These are phyloP conservation scores for Uropsilus gracilis DNA, from an alignment of 2,113 vertebrate species.

Conservation along the genomic window DNA sequence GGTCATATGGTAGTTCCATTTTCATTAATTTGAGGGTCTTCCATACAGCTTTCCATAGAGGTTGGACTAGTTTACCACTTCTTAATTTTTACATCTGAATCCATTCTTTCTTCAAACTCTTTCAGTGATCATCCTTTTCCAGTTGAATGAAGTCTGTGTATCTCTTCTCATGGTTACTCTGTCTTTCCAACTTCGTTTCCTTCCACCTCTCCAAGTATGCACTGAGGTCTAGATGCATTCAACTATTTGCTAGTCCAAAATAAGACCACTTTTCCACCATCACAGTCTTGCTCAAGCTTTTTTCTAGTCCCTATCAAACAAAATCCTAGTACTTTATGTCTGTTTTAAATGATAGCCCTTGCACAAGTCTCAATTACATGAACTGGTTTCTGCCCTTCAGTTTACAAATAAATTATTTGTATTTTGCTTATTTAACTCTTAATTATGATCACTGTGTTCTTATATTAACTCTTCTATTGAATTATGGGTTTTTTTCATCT, in stretches of 20 bases:
- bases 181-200: not conserved
- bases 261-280: not conserved
- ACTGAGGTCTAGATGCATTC: not conserved
- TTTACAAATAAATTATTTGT: not conserved
- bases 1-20: too few relatives aligned
- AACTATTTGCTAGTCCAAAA: not conserved
- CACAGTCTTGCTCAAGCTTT: not conserved
- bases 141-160: not conserved
- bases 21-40: too few relatives aligned
- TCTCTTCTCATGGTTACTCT: not conserved
- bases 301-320: not conserved
- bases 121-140: not conserved
- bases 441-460: not conserved
- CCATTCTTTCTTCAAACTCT: not conserved
- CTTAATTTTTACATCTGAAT: not conserved
- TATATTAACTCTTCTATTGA: not conserved
- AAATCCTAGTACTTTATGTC: not conserved
- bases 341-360: not conserved
- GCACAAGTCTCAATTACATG: not conserved
- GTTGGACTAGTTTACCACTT: too few relatives aligned
- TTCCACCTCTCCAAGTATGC: not conserved
- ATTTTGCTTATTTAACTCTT: not conserved
- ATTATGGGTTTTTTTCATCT: not conserved
- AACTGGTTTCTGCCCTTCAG: conserved; percentile 11
- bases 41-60: too few relatives aligned